Evolutionary conservation across 2,797 vertebrate genomes (phyloP).

Genomic region (Galaxias olidus): DNA sequence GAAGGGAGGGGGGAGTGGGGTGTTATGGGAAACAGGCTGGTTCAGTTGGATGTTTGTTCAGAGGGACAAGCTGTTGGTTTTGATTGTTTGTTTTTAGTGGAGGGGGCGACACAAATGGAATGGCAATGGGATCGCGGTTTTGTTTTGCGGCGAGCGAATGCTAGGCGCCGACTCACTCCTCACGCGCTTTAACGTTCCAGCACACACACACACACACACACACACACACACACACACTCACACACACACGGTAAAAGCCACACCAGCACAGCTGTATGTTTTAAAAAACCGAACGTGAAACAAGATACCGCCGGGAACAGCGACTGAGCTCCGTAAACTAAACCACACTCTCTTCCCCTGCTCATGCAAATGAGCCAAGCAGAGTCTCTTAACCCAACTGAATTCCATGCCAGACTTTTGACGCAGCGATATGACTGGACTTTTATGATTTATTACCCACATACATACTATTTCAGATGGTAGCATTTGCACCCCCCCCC

Average conservation of each 20-base stretch:
- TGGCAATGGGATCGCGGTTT: conserved; percentile 2
- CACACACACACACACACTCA: background rate
- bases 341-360: too few relatives aligned
- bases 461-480: conserved; percentile 31
- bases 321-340: background rate
- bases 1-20: too few relatives aligned
- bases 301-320: background rate
- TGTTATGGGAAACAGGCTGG: background rate
- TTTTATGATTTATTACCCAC: conserved; percentile 21
- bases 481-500: background rate
- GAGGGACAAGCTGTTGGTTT: conserved; percentile 10
- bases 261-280: too few relatives aligned
- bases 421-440: conserved; percentile 27
- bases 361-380: too few relatives aligned
- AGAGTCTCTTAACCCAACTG: too few relatives aligned
- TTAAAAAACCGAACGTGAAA: too few relatives aligned
- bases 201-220: background rate
- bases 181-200: background rate
- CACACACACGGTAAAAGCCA: background rate
- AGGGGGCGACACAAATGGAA: background rate
- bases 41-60: conserved; percentile 10
- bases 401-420: background rate
- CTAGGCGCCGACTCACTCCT: conserved; percentile 3
- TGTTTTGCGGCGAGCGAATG: background rate
- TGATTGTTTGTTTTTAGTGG: conserved; percentile 1